Evolutionary conservation across 2,888 invertebrate species (phyloP), one percentile per base, ranked within the genome.

Genomic region (Drosophila robusta): DNA sequence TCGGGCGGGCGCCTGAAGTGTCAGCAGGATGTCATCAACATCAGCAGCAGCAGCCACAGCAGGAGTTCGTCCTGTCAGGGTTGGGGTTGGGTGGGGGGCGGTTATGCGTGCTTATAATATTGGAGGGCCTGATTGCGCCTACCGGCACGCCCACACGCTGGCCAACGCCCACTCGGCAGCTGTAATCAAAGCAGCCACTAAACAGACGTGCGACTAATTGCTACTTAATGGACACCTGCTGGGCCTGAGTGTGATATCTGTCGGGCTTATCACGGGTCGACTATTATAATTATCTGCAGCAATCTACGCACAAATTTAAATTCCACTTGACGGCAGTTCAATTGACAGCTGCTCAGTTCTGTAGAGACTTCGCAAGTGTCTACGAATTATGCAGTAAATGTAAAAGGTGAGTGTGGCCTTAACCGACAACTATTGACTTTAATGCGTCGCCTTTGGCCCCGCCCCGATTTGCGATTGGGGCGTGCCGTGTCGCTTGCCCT

Each of bases 181-280:
- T 64, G 62, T 62, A 56, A 86, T 76, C 77, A 76, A 60, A 64
- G 46, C 65, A 49, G 65, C 67, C 69, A 65, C 74, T 55, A 61
- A 75, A 47, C 45, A 54, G 82, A 62, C 75, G 83, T 74, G 83
- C 55, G 71, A 68, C 86, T 83, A 87, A 83, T 86, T 83, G 72
- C 75, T 54, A 62, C 75, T 75, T 83, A 86, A 86, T 82, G 69
- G 58, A 71, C 75, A 78, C 66, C 86, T 75, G 77, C 77, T 62
- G 77, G 9, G 57, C 34, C 18, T 39, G 24, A 41, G 47, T 55
- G 60, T 47, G 67, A 78, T 68, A 69, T 62, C 54, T 66, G 65
- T 47, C 60, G 36, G 41, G 45, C 22, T 49, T 46, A 62, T 60
- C 60, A 39, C 4, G 12, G 3, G 29, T 3, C 29, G 29, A 29